Evolutionary conservation across 2,113 vertebrate species (phyloP).

Genomic region (Sinosuthora webbiana): DNA sequence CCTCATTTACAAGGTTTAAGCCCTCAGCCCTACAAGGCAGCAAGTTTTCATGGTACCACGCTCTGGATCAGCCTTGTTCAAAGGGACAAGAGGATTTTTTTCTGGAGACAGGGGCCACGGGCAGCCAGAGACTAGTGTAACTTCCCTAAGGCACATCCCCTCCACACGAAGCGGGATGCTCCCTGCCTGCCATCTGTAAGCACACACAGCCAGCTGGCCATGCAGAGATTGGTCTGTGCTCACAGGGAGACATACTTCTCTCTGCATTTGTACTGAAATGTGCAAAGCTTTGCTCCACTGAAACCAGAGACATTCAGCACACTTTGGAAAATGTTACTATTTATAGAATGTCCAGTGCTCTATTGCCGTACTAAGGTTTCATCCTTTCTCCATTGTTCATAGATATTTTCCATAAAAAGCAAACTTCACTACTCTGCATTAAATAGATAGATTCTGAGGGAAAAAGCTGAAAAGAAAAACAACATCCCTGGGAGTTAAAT

Average conservation of each 20-base stretch:
- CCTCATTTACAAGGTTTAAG: not conserved
- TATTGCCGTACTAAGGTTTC: not conserved
- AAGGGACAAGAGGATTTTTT: not conserved
- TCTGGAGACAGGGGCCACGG: not conserved
- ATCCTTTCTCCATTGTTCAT: not conserved
- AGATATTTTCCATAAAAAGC: not conserved
- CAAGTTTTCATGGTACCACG: rapidly evolving
- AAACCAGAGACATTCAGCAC: not conserved
- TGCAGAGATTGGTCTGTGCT: rapidly evolving
- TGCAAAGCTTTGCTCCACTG: not conserved
- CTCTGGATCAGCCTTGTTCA: not conserved
- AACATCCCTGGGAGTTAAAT: not conserved
- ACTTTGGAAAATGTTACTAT: not conserved
- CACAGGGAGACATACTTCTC: rapidly evolving
- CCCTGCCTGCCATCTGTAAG: not conserved
- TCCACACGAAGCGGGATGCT: rapidly evolving
- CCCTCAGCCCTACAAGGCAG: not conserved
- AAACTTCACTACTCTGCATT: not conserved
- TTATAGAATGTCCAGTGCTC: not conserved
- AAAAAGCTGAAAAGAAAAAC: not conserved
- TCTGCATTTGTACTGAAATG: not conserved
- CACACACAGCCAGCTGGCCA: rapidly evolving
- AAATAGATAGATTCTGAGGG: not conserved
- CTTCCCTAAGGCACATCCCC: not conserved
- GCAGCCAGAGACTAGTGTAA: not conserved